A percentile compares a stretch with the other conserved stretches of the same genome.
Evolutionary conservation across 2,888 invertebrate genomes (phyloP).

Genomic region (Chironomus tentans): DNA sequence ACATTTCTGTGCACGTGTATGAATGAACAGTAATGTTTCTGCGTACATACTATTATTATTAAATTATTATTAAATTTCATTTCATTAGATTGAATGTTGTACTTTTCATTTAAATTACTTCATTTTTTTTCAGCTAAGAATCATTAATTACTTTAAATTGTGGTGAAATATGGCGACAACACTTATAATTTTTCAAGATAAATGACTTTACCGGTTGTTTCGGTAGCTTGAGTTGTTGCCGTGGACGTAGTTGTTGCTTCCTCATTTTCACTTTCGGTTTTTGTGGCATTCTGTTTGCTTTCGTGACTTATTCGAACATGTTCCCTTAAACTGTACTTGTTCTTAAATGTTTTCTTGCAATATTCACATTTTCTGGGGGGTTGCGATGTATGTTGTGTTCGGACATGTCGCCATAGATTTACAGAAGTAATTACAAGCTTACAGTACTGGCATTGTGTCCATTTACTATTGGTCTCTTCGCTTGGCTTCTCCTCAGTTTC

Average conservation of each 20-base stretch:
- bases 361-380: slow-evolving; percentile 42
- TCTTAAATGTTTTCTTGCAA: slow-evolving; percentile 44
- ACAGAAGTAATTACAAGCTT: slow-evolving; percentile 44
- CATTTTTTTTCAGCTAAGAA: too few relatives aligned
- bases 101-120: too few relatives aligned
- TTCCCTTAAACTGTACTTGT: slow-evolving; percentile 42
- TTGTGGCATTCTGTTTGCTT: slow-evolving; percentile 34
- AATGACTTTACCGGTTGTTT: slow-evolving; percentile 2
- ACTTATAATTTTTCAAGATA: slow-evolving; percentile 21
- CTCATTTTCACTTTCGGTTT: not conserved
- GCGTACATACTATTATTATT: too few relatives aligned
- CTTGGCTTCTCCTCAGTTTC: slow-evolving; percentile 15
- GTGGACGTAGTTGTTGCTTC: not conserved
- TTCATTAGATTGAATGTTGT: too few relatives aligned
- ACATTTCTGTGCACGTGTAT: too few relatives aligned
- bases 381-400: slow-evolving; percentile 43
- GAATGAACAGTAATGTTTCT: too few relatives aligned
- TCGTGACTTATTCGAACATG: slow-evolving; percentile 43
- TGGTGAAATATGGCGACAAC: too few relatives aligned
- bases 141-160: too few relatives aligned
- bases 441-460: slow-evolving; percentile 45
- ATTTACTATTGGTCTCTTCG: slow-evolving; percentile 39
- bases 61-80: too few relatives aligned
- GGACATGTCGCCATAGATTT: slow-evolving; percentile 45
- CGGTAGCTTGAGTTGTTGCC: not conserved